These are phyloP conservation scores for Pectinophora gossypiella DNA, from an alignment of 1,140 invertebrate species.

Conservation along the genomic window DNA sequence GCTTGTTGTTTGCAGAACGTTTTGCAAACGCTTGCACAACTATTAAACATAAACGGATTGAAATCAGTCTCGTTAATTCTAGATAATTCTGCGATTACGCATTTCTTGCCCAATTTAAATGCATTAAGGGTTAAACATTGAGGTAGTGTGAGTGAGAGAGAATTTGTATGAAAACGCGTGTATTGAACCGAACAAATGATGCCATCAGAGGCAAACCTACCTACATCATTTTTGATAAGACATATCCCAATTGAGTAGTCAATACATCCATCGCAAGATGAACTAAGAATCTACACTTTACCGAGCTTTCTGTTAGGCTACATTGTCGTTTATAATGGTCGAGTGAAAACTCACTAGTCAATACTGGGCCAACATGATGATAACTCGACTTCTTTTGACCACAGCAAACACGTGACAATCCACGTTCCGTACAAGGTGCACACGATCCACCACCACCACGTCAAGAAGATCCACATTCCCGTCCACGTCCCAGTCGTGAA, in stretches of 20 bases:
- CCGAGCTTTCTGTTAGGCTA: background rate
- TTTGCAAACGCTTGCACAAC: too few relatives aligned
- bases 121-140: too few relatives aligned
- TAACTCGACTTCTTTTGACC: constrained; percentile 14
- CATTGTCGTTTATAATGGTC: background rate
- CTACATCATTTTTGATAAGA: too few relatives aligned
- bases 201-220: too few relatives aligned
- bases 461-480: constrained; percentile 75
- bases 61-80: too few relatives aligned
- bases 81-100: too few relatives aligned
- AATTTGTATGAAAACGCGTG: too few relatives aligned
- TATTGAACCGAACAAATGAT: too few relatives aligned
- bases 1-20: too few relatives aligned
- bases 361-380: background rate
- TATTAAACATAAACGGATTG: too few relatives aligned
- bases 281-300: background rate
- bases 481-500: constrained; percentile 73
- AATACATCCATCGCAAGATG: background rate
- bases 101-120: too few relatives aligned
- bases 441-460: constrained; percentile 79
- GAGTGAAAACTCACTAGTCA: background rate
- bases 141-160: too few relatives aligned
- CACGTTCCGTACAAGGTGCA: constrained; percentile 80
- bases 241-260: background rate
- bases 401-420: constrained; percentile 76